Conservation (phyloP, 1,140 invertebrate genomes). For the Steinernema feltiae region DNA sequence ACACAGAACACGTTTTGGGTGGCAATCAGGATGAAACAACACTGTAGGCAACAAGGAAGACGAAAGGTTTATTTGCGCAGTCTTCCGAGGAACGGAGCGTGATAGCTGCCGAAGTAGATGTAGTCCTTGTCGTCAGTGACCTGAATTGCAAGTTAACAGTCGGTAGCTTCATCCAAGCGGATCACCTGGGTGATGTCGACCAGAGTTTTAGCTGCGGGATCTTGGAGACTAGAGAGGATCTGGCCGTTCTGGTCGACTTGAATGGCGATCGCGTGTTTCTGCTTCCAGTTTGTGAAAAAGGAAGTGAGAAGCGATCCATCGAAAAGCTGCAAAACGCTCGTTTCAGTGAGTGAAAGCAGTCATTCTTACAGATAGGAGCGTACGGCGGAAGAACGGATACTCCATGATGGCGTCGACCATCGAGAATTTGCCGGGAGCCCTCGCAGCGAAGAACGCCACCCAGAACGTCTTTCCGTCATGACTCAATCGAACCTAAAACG, state of each 20-base stretch:
- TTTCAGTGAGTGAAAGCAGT: too few species aligned
- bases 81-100: neutral
- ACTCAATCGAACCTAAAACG: too few species aligned
- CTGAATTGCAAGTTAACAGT: neutral
- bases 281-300: neutral
- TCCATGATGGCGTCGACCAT: neutral
- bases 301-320: neutral
- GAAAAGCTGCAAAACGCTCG: neutral
- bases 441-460: slow-evolving; percentile 18
- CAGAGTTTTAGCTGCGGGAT: neutral
- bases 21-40: neutral
- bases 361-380: neutral
- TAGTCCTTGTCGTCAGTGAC: neutral
- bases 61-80: neutral
- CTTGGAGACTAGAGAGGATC: neutral
- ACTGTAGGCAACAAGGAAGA: neutral
- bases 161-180: too few species aligned
- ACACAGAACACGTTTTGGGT: neutral
- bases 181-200: slow-evolving; percentile 2
- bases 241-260: neutral
- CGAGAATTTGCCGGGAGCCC: neutral
- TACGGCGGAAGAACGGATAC: neutral
- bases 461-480: slow-evolving; percentile 48
- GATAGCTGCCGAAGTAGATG: slow-evolving; percentile 3
- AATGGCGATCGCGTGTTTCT: neutral